Base-by-base conservation (phyloP, 2,888 invertebrate genomes). In the Eupithecia insigniata region DNA sequence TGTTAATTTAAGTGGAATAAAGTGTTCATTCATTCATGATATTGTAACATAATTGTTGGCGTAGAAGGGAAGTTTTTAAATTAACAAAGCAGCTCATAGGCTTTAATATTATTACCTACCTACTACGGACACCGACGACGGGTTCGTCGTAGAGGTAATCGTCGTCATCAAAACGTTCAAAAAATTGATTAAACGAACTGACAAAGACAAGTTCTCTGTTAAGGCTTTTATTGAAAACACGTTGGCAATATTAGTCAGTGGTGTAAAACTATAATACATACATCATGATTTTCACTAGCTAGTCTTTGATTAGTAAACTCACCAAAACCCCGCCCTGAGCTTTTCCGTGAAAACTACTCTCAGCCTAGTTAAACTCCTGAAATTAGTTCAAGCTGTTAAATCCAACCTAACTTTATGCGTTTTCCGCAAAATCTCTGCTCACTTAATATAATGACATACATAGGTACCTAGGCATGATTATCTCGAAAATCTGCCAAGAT, bases 341-440 rank as follows among this genome's bases (percentile, higher is more conserved):
- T 70, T 39, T 69, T 62, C 66, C 51, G 66, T 70, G 66, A 71
- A 69, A 71, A 67, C 71, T 69, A 69, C 70, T 30, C 71, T 73
- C 69, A 75, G 72, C 76, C 70, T 75, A 79, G 77, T 77, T 77
- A 75, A 76, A 72, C 73, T 72, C 76, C 71, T 72, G 67, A 75
- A 77, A 79, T 79, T 76, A 78, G 78, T 78, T 79, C 74, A 74
- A 76, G 79, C 78, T 74, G 76, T 76, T 76, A 77, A 78, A 76
- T 74, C 68, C 74, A 72, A 66, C 75, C 73, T 72, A 78, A 76
- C 75, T 78, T 79, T 78, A 76, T 78, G 74, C 76, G 77, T 76
- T 77, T 79, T 76, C 74, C 66, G 72, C 72, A 66, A 73, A 74
- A 76, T 75, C 70, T 68, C 71, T 77, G 68, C 75, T 76, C 73